Evolutionary conservation across 2,797 vertebrate genomes (phyloP), one percentile per base, ranked within the genome.

Genomic region (Acrocephalus scirpaceus): DNA sequence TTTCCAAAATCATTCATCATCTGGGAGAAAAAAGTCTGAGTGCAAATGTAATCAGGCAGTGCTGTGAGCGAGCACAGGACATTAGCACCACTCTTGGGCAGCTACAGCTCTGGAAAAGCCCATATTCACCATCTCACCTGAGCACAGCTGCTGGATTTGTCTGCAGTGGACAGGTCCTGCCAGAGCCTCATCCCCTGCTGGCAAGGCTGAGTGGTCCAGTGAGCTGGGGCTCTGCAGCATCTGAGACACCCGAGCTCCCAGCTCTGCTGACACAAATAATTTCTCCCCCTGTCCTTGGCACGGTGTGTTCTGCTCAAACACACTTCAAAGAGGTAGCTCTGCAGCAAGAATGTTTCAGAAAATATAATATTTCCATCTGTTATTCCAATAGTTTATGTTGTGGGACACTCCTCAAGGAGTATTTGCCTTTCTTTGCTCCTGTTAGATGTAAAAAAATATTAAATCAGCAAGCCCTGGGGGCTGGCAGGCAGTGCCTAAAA

Each of bases 351-450:
- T 97, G 96, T 93, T 97, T 98, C 71, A 92, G 97, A 90, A 97
- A 98, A 97, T 94, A 88, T 90, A 95, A 96, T 97, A 97, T 98
- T 98, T 97, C 97, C 98, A 98, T 97, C 97, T 98, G 98, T 97
- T 98, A 97, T 97, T 98, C 95, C 97, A 96, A 96, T 95, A 96
- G 92, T 94, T 91, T 96, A 81, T 92, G 95, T 94, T 72, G 74
- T 92, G 96, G 95, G 97, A 97, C 90, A 97, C 93, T 95, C 93
- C 96, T 97, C 86, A 58, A 34, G 48, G 94, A 81, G 91, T 69
- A 76, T 95, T 96, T 97, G 93, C 71, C 95, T 96, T 95, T 95
- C 92, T 96, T 96, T 92, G 78, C 96, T 95, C 80, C 82, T 96
- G 92, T 95, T 92, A 94, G 56, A 96, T 57, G 62, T 76, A 95